Evolutionary conservation across 2,888 invertebrate genomes (phyloP), one percentile per base, ranked within the genome.

Genomic region (Camponotus fellah): DNA sequence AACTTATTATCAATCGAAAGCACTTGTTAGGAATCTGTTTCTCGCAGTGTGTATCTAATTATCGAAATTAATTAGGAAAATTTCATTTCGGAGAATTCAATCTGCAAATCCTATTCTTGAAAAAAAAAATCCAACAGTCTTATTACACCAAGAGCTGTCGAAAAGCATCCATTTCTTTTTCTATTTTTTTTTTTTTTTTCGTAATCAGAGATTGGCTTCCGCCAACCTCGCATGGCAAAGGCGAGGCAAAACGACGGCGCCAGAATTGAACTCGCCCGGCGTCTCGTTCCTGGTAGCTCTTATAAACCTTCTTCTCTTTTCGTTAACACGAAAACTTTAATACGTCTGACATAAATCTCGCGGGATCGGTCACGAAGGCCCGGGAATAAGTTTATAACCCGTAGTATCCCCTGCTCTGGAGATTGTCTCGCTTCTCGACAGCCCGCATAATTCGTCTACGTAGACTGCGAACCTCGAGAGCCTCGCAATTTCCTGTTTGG

Each of bases 321-420:
- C 83, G 86, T 88, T 88, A 91, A 90, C 88, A 88, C 86, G 89
- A 87, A 91, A 91, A 91, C 86, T 91, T 91, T 91, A 89, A 91
- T 91, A 85, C 91, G 80, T 85, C 86, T 85, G 86, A 87, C 90
- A 87, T 85, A 91, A 91, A 91, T 90, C 88, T 83, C 74, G 81
- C 71, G 56, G 64, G 85, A 91, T 88, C 88, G 90, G 88, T 91
- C 90, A 91, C 91, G 91, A 90, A 91, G 85, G 85, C 75, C 72
- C 40, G 66, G 77, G 60, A 75, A 76, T 81, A 84, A 85, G 64
- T 85, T 85, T 84, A 84, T 84, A 85, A 81, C 84, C 81, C 40
- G 64, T 53, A 69, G 58, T 75, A 83, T 79, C 69, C 69, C 71
- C 14, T 21, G 60, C 26, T 69, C 46, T 69, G 46, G 60, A 71